A percentile compares a stretch with the other conserved stretches of the same genome.
These are phyloP conservation scores for Microtus richardsoni DNA, from an alignment of 2,113 vertebrate species.

Conservation along the genomic window DNA sequence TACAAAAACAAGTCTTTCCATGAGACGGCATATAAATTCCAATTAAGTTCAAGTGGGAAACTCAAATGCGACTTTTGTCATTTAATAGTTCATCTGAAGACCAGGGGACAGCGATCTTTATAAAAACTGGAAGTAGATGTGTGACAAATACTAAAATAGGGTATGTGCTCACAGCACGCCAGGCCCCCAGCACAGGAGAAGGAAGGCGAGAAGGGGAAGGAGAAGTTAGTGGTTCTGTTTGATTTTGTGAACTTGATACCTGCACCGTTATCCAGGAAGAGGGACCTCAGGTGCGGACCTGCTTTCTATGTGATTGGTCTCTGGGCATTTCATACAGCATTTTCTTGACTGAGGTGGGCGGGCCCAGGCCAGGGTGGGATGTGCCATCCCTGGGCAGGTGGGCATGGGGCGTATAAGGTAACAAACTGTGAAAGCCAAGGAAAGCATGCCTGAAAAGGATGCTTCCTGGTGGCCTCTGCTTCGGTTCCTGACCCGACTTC, in stretches of 20 bases:
- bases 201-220: not conserved
- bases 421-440: no score
- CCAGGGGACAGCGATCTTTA: not conserved
- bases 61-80: slow-evolving; percentile 15
- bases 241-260: not conserved
- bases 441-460: no score
- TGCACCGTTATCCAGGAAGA: not conserved
- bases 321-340: not conserved
- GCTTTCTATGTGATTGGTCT: not conserved
- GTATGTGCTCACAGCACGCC: not conserved
- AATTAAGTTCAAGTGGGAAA: slow-evolving; percentile 9
- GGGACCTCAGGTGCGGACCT: not conserved
- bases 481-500: not conserved
- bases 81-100: slow-evolving; percentile 11
- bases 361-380: not conserved
- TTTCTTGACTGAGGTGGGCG: not conserved
- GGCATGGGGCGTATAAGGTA: not conserved
- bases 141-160: slow-evolving; percentile 4
- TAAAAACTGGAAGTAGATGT: slow-evolving; percentile 40
- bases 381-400: not conserved
- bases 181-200: not conserved
- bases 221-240: not conserved
- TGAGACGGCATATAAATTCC: not conserved
- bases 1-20: not conserved
- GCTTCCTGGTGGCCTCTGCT: not conserved